Conservation (phyloP, 2,113 vertebrate genomes). For the Hemichromis elongatus region DNA sequence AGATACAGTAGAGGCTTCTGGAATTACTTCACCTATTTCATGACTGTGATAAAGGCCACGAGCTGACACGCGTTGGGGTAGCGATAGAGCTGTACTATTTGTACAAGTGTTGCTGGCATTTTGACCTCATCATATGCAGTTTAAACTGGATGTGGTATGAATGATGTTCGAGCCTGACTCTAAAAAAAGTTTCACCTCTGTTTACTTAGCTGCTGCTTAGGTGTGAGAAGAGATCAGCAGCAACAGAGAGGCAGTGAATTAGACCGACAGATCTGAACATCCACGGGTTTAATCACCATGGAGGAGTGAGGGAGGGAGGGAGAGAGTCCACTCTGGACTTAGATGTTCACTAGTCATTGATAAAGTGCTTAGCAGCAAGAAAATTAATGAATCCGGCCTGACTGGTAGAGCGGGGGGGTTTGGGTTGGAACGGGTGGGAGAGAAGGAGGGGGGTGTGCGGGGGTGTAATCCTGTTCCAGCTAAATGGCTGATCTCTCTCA, state of each 20-base stretch:
- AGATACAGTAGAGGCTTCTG: not conserved
- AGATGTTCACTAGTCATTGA: slow-evolving; percentile 75
- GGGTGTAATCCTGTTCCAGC: slow-evolving; percentile 80
- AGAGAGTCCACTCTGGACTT: slow-evolving; percentile 55
- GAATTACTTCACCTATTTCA: not conserved
- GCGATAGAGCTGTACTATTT: not conserved
- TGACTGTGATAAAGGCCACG: not conserved
- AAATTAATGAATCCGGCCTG: slow-evolving; percentile 79
- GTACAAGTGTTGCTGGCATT: not conserved
- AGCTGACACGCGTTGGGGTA: not conserved
- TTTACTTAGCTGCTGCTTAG: slow-evolving; percentile 18
- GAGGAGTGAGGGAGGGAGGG: not conserved
- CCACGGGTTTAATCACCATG: slow-evolving; percentile 49
- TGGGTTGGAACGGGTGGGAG: slow-evolving; percentile 19
- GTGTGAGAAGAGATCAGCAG: slow-evolving; percentile 16
- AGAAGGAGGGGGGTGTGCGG: slow-evolving; percentile 21
- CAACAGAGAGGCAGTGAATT: slow-evolving; percentile 12
- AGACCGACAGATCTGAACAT: slow-evolving; percentile 43
- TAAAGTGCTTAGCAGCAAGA: slow-evolving; percentile 79
- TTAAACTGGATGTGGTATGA: not conserved
- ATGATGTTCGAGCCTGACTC: not conserved
- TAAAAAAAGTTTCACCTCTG: not conserved
- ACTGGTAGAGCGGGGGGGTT: slow-evolving; percentile 58
- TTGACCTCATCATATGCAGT: not conserved
- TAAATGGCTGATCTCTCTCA: slow-evolving; percentile 82